These are phyloP conservation scores for Neodiprion lecontei DNA, from an alignment of 1,140 invertebrate species.

Conservation along the genomic window DNA sequence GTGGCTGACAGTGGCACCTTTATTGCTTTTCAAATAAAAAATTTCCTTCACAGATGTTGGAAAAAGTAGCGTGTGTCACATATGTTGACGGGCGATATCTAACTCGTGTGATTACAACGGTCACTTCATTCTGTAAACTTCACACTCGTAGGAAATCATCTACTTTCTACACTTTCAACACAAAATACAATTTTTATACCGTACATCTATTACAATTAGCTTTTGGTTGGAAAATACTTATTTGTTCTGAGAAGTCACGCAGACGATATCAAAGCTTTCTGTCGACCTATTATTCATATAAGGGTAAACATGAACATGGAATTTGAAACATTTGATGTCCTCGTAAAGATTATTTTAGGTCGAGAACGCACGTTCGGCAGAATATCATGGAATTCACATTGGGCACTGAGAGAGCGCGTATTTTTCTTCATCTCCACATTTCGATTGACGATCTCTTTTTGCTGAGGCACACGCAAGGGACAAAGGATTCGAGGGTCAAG, in stretches of 20 bases:
- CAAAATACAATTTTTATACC: too few relatives aligned
- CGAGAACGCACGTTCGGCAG: background rate
- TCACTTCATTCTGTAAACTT: too few relatives aligned
- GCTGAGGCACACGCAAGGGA: background rate
- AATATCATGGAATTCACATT: background rate
- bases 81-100: too few relatives aligned
- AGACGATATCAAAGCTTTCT: background rate
- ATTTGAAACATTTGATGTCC: background rate
- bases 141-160: too few relatives aligned
- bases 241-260: background rate
- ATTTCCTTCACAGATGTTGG: too few relatives aligned
- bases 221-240: background rate
- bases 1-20: too few relatives aligned
- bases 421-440: background rate
- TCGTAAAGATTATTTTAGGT: background rate
- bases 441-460: slow-evolving; percentile 3
- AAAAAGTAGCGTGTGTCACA: too few relatives aligned
- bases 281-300: background rate
- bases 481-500: background rate
- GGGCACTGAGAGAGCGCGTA: background rate
- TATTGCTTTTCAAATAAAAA: too few relatives aligned
- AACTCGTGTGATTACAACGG: too few relatives aligned
- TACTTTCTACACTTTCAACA: too few relatives aligned
- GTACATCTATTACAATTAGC: too few relatives aligned
- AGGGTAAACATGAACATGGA: background rate